Evolutionary conservation across 2,797 vertebrate genomes (phyloP).

Genomic region (Anguilla anguilla): DNA sequence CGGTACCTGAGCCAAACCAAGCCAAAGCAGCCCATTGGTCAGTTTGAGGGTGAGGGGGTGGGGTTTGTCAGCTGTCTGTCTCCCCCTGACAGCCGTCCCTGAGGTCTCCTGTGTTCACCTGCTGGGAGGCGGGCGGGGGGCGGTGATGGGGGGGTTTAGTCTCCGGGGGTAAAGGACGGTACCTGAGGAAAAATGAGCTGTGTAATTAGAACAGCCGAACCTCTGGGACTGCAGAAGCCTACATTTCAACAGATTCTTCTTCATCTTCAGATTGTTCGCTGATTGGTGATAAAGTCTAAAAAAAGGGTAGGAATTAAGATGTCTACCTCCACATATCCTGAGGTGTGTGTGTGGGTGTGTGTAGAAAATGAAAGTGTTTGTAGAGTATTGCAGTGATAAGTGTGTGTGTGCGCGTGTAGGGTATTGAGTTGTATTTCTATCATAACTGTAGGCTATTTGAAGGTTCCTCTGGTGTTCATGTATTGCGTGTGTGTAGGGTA

Average conservation of each 20-base stretch:
- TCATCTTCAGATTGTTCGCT: neutral
- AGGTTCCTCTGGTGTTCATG: neutral
- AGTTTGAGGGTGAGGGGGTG: neutral
- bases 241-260: neutral
- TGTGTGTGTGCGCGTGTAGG: neutral
- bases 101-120: neutral
- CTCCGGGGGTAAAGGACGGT: neutral
- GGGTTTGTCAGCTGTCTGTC: neutral
- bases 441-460: neutral
- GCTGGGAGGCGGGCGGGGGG: neutral
- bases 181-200: neutral
- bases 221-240: neutral
- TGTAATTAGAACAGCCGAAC: conserved; percentile 8
- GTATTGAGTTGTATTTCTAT: neutral
- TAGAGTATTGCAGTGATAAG: no score
- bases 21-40: neutral
- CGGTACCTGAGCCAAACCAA: neutral
- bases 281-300: neutral
- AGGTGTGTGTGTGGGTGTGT: neutral
- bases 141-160: neutral
- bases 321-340: neutral
- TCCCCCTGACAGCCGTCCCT: neutral
- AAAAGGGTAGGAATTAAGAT: neutral
- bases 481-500: neutral
- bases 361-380: neutral